phyloP scores from a whole-genome alignment of 1,140 invertebrate species.

The Atta texana region DNA sequence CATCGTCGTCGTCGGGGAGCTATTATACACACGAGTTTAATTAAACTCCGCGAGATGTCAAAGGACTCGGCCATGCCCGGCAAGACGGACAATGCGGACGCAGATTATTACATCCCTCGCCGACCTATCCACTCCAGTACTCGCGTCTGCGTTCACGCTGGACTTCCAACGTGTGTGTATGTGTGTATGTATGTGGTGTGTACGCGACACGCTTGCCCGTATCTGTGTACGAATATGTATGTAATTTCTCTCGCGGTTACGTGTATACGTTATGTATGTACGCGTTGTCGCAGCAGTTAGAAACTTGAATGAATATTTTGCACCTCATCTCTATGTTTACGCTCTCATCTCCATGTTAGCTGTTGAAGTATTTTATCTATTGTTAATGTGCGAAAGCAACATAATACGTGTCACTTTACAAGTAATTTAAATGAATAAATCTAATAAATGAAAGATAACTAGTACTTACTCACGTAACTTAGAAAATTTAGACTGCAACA shows the following conservation, averaged over 20 bases:
- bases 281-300: neutral
- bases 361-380: neutral
- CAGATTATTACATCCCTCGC: conserved; percentile 84
- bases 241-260: conserved; percentile 17
- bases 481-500: neutral
- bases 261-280: neutral
- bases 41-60: conserved; percentile 85
- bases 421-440: neutral
- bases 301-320: conserved; percentile 44
- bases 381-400: neutral
- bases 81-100: conserved; percentile 85
- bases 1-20: conserved; percentile 72
- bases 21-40: conserved; percentile 83
- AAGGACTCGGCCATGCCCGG: conserved; percentile 82
- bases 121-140: conserved; percentile 71
- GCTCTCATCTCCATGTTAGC: neutral
- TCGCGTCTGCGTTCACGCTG: conserved; percentile 5
- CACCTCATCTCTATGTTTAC: conserved; percentile 18
- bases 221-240: neutral
- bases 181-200: neutral
- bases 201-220: neutral
- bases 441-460: neutral
- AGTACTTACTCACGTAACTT: too few species aligned
- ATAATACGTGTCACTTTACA: neutral
- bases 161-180: conserved; percentile 8